Conservation (phyloP, 2,888 invertebrate species). For the Diplolepis rosae region DNA sequence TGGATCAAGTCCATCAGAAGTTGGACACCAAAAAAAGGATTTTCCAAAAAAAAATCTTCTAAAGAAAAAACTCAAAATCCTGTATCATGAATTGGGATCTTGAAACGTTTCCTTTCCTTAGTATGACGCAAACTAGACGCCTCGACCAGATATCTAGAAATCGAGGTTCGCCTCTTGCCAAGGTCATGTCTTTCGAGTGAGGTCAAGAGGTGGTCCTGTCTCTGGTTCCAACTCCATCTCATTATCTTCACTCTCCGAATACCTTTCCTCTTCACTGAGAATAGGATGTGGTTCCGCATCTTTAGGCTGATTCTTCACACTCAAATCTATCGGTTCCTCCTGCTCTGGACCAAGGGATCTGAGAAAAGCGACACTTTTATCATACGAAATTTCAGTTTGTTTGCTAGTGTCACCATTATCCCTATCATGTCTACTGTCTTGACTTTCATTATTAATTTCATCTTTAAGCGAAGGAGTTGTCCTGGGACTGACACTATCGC, state of each 20-base stretch:
- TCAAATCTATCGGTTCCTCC: constrained; percentile 88
- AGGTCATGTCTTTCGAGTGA: constrained; percentile 69
- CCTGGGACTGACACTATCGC: constrained; percentile 66
- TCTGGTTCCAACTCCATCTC: constrained; percentile 54
- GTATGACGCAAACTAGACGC: not conserved
- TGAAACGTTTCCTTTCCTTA: too few relatives aligned
- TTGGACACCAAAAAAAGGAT: not conserved
- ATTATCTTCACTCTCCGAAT: constrained; percentile 55
- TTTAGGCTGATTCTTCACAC: constrained; percentile 77
- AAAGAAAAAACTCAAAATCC: too few relatives aligned
- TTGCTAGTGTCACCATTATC: constrained; percentile 5
- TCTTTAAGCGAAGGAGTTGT: constrained; percentile 67
- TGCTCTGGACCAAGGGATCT: constrained; percentile 75
- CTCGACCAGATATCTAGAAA: not conserved
- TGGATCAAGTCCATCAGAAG: too few relatives aligned
- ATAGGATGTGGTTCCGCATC: constrained; percentile 26
- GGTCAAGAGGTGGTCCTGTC: constrained; percentile 65
- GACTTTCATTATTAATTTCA: constrained; percentile 43
- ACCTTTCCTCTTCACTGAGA: constrained; percentile 43
- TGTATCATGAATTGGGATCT: not conserved
- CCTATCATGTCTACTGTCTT: constrained; percentile 24
- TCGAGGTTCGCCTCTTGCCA: constrained; percentile 34
- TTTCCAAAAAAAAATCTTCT: not conserved
- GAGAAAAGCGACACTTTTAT: constrained; percentile 67
- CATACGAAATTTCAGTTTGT: constrained; percentile 42